phyloP scores from a whole-genome alignment of 1,140 invertebrate species.

The Drosophila yakuba region DNA sequence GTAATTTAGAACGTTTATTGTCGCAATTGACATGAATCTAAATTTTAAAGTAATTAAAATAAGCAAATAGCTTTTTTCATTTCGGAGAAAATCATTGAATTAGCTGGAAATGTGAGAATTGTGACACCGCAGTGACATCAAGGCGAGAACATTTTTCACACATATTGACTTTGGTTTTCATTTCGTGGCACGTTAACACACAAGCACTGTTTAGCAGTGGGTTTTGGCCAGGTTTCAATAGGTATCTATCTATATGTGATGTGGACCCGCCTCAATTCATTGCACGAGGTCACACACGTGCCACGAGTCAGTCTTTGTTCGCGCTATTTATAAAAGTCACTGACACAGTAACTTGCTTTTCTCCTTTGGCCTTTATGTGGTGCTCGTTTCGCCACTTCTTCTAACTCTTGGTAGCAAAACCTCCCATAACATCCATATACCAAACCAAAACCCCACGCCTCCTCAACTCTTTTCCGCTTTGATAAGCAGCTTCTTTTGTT shows the following conservation, averaged over 20 bases:
- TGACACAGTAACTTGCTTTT: slow-evolving; percentile 79
- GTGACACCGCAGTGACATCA: slow-evolving; percentile 44
- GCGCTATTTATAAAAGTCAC: slow-evolving; percentile 81
- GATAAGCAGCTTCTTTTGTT: slow-evolving; percentile 80
- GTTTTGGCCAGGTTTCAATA: slow-evolving; percentile 25
- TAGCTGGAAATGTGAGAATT: slow-evolving; percentile 43
- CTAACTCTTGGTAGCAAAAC: slow-evolving; percentile 45
- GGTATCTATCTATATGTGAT: slow-evolving; percentile 2
- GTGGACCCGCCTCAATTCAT: slow-evolving; percentile 24
- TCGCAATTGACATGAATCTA: background rate
- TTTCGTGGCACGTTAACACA: slow-evolving; percentile 27
- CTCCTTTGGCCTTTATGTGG: slow-evolving; percentile 42
- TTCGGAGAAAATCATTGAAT: slow-evolving; percentile 43
- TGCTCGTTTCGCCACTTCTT: slow-evolving; percentile 71
- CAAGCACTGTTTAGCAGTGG: slow-evolving; percentile 2
- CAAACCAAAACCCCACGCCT: background rate
- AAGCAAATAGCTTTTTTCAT: no score
- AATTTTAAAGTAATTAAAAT: background rate
- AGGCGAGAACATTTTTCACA: slow-evolving; percentile 53
- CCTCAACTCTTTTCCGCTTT: slow-evolving; percentile 79
- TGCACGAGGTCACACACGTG: slow-evolving; percentile 51
- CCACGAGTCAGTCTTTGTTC: slow-evolving; percentile 72
- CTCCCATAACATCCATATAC: background rate
- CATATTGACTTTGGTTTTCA: slow-evolving; percentile 72
- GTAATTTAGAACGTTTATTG: no score